Percentiles rank a stretch among this genome's conserved stretches.
Evolutionary conservation across 2,113 vertebrate species (phyloP).

Genomic region (Eclectus roratus): DNA sequence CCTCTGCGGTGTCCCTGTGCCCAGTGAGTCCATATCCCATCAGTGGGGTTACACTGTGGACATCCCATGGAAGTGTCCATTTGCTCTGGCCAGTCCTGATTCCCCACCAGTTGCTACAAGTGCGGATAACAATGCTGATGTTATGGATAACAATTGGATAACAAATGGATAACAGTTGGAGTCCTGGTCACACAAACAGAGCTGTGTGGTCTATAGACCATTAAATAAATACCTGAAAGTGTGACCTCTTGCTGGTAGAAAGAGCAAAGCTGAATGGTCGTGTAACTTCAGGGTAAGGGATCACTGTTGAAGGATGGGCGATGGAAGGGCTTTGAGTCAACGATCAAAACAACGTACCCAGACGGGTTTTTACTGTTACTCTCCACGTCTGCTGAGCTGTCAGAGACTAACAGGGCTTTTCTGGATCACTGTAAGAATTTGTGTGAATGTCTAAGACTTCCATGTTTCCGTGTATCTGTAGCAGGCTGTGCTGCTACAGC

Average conservation of each 20-base stretch:
- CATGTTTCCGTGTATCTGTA: not conserved
- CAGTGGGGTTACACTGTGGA: not conserved
- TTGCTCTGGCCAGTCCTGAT: not conserved
- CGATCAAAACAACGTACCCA: not conserved
- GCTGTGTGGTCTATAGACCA: not conserved
- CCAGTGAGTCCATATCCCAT: fast-evolving
- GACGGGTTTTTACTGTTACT: not conserved
- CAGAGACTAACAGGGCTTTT: not conserved
- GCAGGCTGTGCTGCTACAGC: not conserved
- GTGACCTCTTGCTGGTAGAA: not conserved
- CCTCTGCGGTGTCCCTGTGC: not conserved
- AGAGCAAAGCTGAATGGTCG: not conserved
- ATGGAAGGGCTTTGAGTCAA: not conserved
- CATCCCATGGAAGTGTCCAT: not conserved
- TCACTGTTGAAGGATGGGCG: not conserved
- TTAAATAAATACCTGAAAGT: not conserved
- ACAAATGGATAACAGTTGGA: not conserved
- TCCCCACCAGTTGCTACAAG: not conserved
- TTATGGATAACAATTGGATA: not conserved
- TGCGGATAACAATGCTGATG: not conserved
- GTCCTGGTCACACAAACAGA: not conserved
- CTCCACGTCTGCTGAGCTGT: not conserved
- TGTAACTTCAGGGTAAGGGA: not conserved
- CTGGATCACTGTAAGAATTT: not conserved
- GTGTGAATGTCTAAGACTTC: not conserved